phyloP scores from a whole-genome alignment of 2,113 vertebrate species.

The Blennius ocellaris region DNA sequence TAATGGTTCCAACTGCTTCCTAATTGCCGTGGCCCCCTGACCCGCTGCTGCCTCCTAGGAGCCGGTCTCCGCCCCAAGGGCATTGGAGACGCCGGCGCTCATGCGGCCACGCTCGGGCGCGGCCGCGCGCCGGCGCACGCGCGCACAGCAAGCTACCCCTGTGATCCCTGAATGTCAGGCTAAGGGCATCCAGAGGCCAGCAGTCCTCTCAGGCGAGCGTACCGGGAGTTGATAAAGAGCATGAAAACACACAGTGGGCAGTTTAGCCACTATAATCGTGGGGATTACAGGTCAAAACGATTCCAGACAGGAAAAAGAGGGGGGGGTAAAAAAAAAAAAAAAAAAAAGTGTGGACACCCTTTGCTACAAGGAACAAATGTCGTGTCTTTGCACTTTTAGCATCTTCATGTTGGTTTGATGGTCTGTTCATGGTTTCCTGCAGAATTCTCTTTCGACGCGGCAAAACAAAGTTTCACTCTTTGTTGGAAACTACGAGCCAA shows the following conservation, averaged over 20 bases:
- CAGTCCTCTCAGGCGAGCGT: conserved; percentile 65
- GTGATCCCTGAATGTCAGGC: conserved; percentile 79
- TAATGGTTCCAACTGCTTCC: conserved; percentile 70
- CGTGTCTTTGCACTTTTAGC: not conserved
- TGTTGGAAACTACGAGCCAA: no score
- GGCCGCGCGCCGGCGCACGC: not conserved
- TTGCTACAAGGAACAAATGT: conserved; percentile 32
- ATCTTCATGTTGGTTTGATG: no score
- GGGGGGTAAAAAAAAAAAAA: conserved; percentile 20
- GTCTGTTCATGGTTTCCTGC: no score
- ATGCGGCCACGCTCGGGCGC: conserved; percentile 8
- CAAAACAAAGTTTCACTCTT: no score
- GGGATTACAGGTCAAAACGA: conserved; percentile 77
- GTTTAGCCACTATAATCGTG: conserved; percentile 77
- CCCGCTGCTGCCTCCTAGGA: conserved; percentile 64
- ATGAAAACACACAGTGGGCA: conserved; percentile 74
- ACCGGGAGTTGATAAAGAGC: conserved; percentile 74
- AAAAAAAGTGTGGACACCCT: conserved; percentile 30
- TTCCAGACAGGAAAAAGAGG: conserved; percentile 52
- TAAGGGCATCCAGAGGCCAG: conserved; percentile 74
- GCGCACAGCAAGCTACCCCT: conserved; percentile 58
- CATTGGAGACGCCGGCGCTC: conserved; percentile 37
- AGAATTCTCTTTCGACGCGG: no score
- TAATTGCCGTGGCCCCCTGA: conserved; percentile 72
- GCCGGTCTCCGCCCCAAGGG: conserved; percentile 60